Evolutionary conservation across 2,888 invertebrate species (phyloP).

Genomic region (Erpobdella octoculata): DNA sequence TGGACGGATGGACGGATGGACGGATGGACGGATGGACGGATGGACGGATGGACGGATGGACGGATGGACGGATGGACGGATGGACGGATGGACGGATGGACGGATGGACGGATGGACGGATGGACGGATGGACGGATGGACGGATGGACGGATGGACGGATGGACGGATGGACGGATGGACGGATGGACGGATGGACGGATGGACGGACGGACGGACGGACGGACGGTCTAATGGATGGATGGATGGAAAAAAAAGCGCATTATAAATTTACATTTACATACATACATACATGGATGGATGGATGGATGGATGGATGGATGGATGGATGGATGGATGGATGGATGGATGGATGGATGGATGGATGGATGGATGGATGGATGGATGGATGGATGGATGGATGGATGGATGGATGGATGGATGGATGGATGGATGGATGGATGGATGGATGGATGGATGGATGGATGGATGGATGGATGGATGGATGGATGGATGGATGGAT

Average conservation of each 20-base stretch:
- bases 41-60: conserved; percentile 6
- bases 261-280: too few relatives aligned
- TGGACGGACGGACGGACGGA: conserved; percentile 36
- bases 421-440: not conserved
- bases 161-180: not conserved
- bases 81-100: not conserved
- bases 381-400: not conserved
- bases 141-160: conserved; percentile 4
- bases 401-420: not conserved
- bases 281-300: not conserved
- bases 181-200: not conserved
- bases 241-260: conserved; percentile 1
- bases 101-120: not conserved
- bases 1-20: not conserved
- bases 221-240: not conserved
- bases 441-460: not conserved
- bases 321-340: not conserved
- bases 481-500: not conserved
- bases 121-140: not conserved
- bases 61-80: conserved; percentile 7
- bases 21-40: not conserved
- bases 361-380: not conserved
- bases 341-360: not conserved
- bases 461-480: not conserved
- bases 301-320: conserved; percentile 5